phyloP scores from a whole-genome alignment of 2,888 invertebrate species.

The Rotaria socialis region DNA sequence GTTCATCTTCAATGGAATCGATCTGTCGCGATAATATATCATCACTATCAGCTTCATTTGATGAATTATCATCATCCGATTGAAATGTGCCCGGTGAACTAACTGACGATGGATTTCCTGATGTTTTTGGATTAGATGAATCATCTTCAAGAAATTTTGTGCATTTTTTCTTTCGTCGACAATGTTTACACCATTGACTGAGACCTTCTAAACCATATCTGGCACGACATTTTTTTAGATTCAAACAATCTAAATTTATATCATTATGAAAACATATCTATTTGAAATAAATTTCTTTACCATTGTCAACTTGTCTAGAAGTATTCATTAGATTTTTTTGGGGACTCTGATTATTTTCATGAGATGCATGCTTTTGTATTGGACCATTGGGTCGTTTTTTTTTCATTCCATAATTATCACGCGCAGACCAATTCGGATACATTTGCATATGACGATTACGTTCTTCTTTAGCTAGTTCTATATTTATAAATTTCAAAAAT shows the following conservation, averaged over 20 bases:
- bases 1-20: not conserved
- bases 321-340: slow-evolving; percentile 62
- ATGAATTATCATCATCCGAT: not conserved
- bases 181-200: slow-evolving; percentile 98
- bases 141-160: slow-evolving; percentile 39
- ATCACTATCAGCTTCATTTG: not conserved
- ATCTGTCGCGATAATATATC: slow-evolving; percentile 2
- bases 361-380: too few relatives aligned
- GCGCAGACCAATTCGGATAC: slow-evolving; percentile 98
- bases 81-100: not conserved
- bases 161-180: slow-evolving; percentile 61
- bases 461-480: slow-evolving; percentile 67
- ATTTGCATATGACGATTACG: slow-evolving; percentile 98
- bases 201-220: slow-evolving; percentile 96
- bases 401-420: slow-evolving; percentile 99
- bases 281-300: not conserved
- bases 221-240: slow-evolving; percentile 78
- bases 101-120: too few relatives aligned
- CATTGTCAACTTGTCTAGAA: slow-evolving; percentile 55
- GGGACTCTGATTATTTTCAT: slow-evolving; percentile 16
- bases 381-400: slow-evolving; percentile 73
- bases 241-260: not conserved
- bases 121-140: not conserved
- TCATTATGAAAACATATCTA: too few relatives aligned
- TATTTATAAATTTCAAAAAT: not conserved